Percentiles rank a stretch among this genome's conserved stretches.
phyloP scores from a whole-genome alignment of 2,888 invertebrate species.

The Ctenicera cuprea region DNA sequence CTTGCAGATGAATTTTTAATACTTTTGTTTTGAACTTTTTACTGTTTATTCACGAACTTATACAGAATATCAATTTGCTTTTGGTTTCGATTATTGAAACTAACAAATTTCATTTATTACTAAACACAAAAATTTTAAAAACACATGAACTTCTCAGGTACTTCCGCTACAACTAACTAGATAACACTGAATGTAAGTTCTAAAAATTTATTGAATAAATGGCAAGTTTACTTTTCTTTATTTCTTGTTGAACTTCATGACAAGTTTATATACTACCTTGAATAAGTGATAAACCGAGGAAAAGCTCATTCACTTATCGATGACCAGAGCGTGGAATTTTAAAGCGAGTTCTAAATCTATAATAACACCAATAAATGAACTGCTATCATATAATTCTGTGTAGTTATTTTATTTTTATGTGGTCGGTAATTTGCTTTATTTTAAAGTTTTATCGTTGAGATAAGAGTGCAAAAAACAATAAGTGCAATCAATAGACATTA shows the following conservation, averaged over 20 bases:
- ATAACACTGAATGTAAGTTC: background rate
- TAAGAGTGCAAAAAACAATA: too few relatives aligned
- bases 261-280: conserved; percentile 9
- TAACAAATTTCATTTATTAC: too few relatives aligned
- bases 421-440: too few relatives aligned
- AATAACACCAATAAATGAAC: conserved; percentile 13
- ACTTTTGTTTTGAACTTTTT: conserved; percentile 27
- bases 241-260: conserved; percentile 22
- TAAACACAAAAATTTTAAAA: too few relatives aligned
- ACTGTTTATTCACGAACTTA: conserved; percentile 21
- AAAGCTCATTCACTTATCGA: conserved; percentile 27
- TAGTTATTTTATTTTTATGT: too few relatives aligned
- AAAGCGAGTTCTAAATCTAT: conserved; percentile 22
- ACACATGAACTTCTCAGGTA: too few relatives aligned
- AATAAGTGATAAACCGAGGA: background rate
- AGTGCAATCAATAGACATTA: too few relatives aligned
- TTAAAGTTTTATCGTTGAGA: too few relatives aligned
- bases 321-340: conserved; percentile 39
- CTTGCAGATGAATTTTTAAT: conserved; percentile 41
- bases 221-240: background rate
- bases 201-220: background rate
- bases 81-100: conserved; percentile 23
- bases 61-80: conserved; percentile 38
- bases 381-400: background rate
- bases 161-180: too few relatives aligned